Base-by-base conservation (phyloP, 2,797 vertebrate genomes). In the Silurus aristotelis region DNA sequence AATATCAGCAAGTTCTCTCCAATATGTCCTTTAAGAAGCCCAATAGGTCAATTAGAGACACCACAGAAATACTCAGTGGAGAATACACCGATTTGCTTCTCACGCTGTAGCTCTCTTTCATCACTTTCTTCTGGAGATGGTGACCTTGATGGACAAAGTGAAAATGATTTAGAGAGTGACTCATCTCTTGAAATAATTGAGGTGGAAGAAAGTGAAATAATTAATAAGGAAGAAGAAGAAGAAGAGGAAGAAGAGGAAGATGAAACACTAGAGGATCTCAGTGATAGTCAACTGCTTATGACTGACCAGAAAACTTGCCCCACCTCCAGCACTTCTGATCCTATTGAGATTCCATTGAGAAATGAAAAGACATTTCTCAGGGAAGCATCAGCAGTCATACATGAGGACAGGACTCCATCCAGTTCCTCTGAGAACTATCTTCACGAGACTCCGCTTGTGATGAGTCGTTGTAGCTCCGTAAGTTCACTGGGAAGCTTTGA, bases 391-490 rank as follows among this genome's bases (percentile, higher is more conserved):
- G 95, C 97, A 0, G 94, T 95, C 0, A 89, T 94, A 85, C 94
- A 93, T 27, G 97, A 97, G 70, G 98, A 99, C 87, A 93, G 96
- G 88, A 99, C 97, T 0, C 97, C 98, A 0, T 99, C 98, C 0
- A 99, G 98, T 90, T 99, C 98, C 8, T 99, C 98, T 0, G 98
- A 99, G 86, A 99, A 99, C 87, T 99, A 97, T 83, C 94, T 99
- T 86, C 98, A 99, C n/a, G 98, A 99, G 90, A 99, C 98, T 0
- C 98, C 98, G 0, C 93, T 99, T 84, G 97, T 99, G 25, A 96
- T 99, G 95, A 99, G 98, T 85, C 97, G 98, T 85, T 99, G 98
- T 91, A 99, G 98, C 89, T 99, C 98, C 0, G 98, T 99, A 86
- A 99, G 98, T 90, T 99, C 98, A 0, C 89, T 99, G 87, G 98